Conservation (phyloP, 2,797 vertebrate species). For the Mormyrus proboscirostris region DNA sequence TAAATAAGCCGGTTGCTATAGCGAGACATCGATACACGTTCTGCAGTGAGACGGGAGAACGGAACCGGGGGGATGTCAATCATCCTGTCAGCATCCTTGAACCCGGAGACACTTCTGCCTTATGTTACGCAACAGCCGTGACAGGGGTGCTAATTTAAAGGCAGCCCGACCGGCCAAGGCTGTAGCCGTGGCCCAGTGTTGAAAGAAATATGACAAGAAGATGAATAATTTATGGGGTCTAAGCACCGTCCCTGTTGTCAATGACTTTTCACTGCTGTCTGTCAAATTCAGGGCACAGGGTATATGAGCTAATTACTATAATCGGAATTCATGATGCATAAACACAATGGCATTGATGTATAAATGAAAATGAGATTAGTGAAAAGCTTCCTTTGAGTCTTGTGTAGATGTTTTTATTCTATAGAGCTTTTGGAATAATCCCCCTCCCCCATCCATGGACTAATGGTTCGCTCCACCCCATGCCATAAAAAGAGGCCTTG, state of each 20-base stretch:
- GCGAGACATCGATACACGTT: background rate
- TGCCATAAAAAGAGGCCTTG: background rate
- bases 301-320: background rate
- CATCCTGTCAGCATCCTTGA: background rate
- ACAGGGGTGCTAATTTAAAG: background rate
- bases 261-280: background rate
- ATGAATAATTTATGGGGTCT: background rate
- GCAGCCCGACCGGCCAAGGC: background rate
- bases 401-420: background rate
- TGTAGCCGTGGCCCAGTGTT: background rate
- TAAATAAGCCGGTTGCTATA: slow-evolving; percentile 15
- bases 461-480: background rate
- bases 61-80: background rate
- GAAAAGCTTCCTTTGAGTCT: background rate
- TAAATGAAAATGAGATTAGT: background rate
- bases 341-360: background rate
- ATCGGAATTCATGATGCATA: background rate
- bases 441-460: background rate
- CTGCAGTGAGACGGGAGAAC: background rate
- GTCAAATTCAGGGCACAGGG: background rate
- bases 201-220: background rate
- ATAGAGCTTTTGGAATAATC: background rate
- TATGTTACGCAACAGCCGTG: background rate
- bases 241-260: background rate
- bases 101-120: background rate